phyloP scores from a whole-genome alignment of 1,140 invertebrate genomes.

The Cyclargus thomasi region DNA sequence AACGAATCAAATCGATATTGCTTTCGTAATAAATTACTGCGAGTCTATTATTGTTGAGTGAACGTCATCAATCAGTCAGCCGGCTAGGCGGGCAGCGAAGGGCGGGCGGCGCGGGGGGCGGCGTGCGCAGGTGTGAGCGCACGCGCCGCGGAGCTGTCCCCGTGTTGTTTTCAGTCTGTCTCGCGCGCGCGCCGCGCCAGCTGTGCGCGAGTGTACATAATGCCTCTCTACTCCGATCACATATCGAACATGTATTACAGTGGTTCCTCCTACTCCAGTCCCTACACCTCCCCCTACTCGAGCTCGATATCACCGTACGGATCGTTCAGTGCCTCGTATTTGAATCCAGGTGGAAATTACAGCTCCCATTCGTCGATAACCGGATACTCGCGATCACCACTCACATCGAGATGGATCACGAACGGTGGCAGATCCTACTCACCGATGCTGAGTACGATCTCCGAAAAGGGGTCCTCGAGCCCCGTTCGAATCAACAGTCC shows the following conservation, averaged over 20 bases:
- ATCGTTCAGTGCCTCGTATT: constrained; percentile 70
- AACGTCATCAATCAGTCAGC: constrained; percentile 66
- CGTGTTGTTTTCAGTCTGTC: constrained; percentile 40
- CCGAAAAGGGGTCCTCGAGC: constrained; percentile 75
- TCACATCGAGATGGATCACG: constrained; percentile 50
- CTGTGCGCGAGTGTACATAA: constrained; percentile 47
- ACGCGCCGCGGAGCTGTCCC: constrained; percentile 23
- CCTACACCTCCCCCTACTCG: constrained; percentile 44
- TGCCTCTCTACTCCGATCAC: constrained; percentile 77
- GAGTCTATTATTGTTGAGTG: constrained; percentile 47
- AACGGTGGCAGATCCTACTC: constrained; percentile 76
- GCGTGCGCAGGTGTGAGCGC: constrained; percentile 33
- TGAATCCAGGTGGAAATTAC: constrained; percentile 73
- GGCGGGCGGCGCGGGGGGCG: constrained; percentile 48
- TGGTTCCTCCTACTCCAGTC: constrained; percentile 54
- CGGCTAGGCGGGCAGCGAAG: constrained; percentile 39
- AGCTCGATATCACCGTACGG: constrained; percentile 51
- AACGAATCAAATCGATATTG: constrained; percentile 1
- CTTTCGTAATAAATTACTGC: constrained; percentile 28
- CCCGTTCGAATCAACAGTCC: constrained; percentile 63
- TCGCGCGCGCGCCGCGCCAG: constrained; percentile 38
- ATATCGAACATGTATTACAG: constrained; percentile 76
- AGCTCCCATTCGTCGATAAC: constrained; percentile 76
- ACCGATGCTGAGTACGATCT: constrained; percentile 84
- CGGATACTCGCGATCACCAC: constrained; percentile 56